These are phyloP conservation scores for Epizoanthus illoricatus DNA, from an alignment of 92 coral and sea anemone genomes.

Conservation along the genomic window DNA sequence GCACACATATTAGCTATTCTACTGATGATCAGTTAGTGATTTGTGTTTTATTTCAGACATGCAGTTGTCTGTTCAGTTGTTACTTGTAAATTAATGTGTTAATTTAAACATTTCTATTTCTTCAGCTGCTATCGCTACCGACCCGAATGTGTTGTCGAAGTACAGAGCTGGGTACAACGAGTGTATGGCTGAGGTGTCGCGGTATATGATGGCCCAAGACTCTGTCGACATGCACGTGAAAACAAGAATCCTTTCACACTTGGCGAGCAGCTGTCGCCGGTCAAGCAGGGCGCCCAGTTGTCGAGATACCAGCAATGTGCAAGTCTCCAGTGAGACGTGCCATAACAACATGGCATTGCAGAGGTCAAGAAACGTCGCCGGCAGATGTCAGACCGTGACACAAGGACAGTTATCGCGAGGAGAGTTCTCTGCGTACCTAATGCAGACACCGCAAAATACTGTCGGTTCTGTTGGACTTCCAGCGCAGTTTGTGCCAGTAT, in stretches of 20 bases:
- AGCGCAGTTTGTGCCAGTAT: conserved; percentile 6
- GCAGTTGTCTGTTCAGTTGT: neutral
- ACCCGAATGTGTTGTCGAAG: conserved; percentile 54
- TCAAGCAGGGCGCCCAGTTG: conserved; percentile 13
- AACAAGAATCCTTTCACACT: conserved; percentile 58
- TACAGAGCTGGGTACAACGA: conserved; percentile 71
- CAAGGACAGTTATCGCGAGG: neutral
- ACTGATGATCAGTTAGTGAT: no score
- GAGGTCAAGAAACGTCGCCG: neutral
- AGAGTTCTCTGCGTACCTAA: neutral
- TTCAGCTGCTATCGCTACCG: conserved; percentile 43
- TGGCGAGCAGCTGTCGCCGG: conserved; percentile 43
- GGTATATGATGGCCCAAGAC: conserved; percentile 52
- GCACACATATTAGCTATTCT: no score
- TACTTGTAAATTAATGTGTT: neutral
- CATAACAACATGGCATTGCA: neutral
- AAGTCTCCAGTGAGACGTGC: neutral
- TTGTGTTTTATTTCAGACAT: no score
- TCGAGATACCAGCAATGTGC: conserved; percentile 5
- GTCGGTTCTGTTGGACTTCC: conserved; percentile 2
- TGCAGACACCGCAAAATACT: neutral
- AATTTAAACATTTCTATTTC: neutral
- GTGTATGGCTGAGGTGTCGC: conserved; percentile 63
- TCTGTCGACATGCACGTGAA: conserved; percentile 51
- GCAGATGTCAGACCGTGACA: neutral